Percentiles rank a stretch among this genome's conserved stretches.
phyloP scores from a whole-genome alignment of 92 coral and sea anemone genomes.

The Parazoanthus atlanticus region DNA sequence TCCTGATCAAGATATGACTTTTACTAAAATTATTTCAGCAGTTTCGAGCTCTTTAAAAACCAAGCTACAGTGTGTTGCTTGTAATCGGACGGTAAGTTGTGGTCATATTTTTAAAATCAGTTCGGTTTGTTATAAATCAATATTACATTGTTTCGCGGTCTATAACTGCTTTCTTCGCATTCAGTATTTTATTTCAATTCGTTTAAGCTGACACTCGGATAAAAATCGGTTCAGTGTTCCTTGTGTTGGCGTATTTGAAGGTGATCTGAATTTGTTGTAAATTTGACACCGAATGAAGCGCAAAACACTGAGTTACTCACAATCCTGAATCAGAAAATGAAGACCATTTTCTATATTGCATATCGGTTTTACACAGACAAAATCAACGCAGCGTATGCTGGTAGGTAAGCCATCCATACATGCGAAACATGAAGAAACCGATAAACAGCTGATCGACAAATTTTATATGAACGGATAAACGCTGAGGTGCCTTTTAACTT shows the following conservation, averaged over 20 bases:
- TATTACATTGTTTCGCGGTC: background rate
- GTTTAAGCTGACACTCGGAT: background rate
- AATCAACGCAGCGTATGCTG: too few relatives aligned
- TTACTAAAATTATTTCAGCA: background rate
- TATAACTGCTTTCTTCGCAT: background rate
- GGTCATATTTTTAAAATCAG: background rate
- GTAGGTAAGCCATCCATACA: background rate
- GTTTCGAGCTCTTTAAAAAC: background rate
- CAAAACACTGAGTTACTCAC: background rate
- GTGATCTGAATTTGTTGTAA: background rate
- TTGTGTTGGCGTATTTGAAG: background rate
- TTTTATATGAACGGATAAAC: too few relatives aligned
- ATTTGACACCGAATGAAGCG: background rate
- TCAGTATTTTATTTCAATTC: background rate
- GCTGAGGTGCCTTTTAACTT: background rate
- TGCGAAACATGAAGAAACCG: background rate
- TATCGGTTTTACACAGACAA: background rate
- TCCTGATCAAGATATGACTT: background rate
- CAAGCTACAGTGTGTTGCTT: constrained; percentile 3
- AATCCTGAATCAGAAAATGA: background rate
- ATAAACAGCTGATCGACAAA: too few relatives aligned
- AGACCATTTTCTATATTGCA: background rate
- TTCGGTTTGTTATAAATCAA: background rate
- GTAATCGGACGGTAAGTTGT: constrained; percentile 1
- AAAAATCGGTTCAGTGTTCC: background rate